phyloP scores from a whole-genome alignment of 2,797 vertebrate species.

The Toxotes lorentzi region DNA sequence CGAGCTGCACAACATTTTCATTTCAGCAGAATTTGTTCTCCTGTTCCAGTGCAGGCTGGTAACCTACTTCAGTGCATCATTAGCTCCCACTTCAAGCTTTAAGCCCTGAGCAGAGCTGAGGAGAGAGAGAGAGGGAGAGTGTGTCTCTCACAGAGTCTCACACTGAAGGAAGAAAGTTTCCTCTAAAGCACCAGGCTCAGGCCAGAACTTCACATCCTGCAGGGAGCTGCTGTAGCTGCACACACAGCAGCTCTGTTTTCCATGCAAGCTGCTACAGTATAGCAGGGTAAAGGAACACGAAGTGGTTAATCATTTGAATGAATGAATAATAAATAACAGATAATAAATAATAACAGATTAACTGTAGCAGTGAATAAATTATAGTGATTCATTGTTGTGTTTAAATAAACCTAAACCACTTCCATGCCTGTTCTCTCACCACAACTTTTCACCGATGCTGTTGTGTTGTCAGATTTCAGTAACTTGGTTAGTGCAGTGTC shows the following conservation, averaged over 20 bases:
- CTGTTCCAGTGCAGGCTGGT: constrained; percentile 64
- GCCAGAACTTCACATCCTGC: constrained; percentile 52
- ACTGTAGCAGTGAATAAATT: constrained; percentile 3
- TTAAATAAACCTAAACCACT: too few species aligned
- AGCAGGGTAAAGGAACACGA: constrained; percentile 24
- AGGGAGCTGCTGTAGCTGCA: constrained; percentile 51
- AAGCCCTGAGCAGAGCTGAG: constrained; percentile 54
- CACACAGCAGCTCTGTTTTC: constrained; percentile 38
- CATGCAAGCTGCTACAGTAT: constrained; percentile 14
- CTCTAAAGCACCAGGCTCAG: constrained; percentile 51
- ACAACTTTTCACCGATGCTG: not conserved
- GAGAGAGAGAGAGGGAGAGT: constrained; percentile 39
- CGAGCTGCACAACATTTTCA: constrained; percentile 66
- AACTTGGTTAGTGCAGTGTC: not conserved
- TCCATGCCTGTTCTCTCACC: too few species aligned
- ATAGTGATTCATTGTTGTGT: too few species aligned
- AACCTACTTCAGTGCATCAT: constrained; percentile 81
- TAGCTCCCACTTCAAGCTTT: constrained; percentile 73
- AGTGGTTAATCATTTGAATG: too few species aligned
- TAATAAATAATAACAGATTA: constrained; percentile 11
- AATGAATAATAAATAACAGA: not conserved
- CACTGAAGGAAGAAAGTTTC: constrained; percentile 62
- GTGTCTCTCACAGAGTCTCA: constrained; percentile 54
- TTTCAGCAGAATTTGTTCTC: constrained; percentile 68
- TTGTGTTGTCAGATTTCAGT: not conserved